Conservation (phyloP, 2,888 invertebrate species). For the Drosophila anomalata region DNA sequence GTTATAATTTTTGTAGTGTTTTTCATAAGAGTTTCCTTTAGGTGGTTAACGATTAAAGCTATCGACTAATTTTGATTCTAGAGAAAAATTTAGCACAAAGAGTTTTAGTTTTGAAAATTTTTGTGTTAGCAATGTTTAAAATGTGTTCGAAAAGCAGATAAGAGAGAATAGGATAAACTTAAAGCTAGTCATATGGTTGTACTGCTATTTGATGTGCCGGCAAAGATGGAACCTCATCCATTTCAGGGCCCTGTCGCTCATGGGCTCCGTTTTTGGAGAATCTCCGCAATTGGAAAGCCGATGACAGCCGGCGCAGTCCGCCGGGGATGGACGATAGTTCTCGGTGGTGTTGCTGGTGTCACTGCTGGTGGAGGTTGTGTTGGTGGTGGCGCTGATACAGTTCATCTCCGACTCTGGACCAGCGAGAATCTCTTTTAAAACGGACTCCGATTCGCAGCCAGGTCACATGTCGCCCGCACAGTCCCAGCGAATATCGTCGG, state of each 20-base stretch:
- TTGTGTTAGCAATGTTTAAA: slow-evolving; percentile 22
- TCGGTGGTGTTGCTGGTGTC: slow-evolving; percentile 50
- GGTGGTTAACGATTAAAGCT: slow-evolving; percentile 50
- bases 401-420: background rate
- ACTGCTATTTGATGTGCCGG: slow-evolving; percentile 81
- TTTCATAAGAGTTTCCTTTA: slow-evolving; percentile 51
- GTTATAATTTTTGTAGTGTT: slow-evolving; percentile 46
- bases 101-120: slow-evolving; percentile 24
- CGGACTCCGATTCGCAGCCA: slow-evolving; percentile 44
- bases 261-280: slow-evolving; percentile 83
- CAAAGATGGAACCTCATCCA: slow-evolving; percentile 84
- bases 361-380: slow-evolving; percentile 41
- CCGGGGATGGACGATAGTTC: slow-evolving; percentile 53
- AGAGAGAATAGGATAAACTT: slow-evolving; percentile 38
- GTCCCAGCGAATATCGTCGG: slow-evolving; percentile 96
- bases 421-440: slow-evolving; percentile 62
- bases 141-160: slow-evolving; percentile 20
- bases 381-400: slow-evolving; percentile 3
- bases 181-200: slow-evolving; percentile 28
- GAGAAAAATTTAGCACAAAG: slow-evolving; percentile 71
- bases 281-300: slow-evolving; percentile 64
- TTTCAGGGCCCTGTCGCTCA: slow-evolving; percentile 83
- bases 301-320: slow-evolving; percentile 77
- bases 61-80: slow-evolving; percentile 68
- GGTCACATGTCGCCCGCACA: slow-evolving; percentile 83